Percentiles rank a stretch among this genome's conserved stretches.
Conservation (phyloP, 2,113 vertebrate species). For the Syrrhaptes paradoxus region DNA sequence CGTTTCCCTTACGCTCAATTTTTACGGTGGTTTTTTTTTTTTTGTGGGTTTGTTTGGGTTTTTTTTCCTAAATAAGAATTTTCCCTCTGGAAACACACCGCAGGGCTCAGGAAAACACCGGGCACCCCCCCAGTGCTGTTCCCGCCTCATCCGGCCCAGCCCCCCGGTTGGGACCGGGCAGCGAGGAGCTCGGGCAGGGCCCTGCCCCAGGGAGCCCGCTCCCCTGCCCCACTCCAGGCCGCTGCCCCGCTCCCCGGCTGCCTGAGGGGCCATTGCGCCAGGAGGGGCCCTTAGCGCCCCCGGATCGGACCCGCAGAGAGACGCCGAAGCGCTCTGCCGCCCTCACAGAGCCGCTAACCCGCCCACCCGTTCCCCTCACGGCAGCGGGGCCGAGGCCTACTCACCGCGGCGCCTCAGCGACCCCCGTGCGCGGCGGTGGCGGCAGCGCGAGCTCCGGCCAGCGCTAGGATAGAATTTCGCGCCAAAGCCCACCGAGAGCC, state of each 20-base stretch:
- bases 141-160: neutral
- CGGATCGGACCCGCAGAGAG: too few species aligned
- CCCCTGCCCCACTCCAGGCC: too few species aligned
- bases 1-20: neutral
- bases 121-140: rapidly evolving
- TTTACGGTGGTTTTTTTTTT: neutral
- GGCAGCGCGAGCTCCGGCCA: rapidly evolving
- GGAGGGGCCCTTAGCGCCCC: too few species aligned
- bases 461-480: slow-evolving; percentile 15
- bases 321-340: too few species aligned
- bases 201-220: neutral
- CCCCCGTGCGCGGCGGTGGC: too few species aligned
- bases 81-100: neutral
- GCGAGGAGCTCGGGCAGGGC: too few species aligned
- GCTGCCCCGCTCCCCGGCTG: neutral
- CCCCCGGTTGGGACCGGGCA: too few species aligned
- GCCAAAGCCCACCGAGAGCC: neutral
- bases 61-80: rapidly evolving
- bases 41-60: too few species aligned
- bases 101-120: neutral
- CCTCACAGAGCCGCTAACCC: neutral
- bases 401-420: neutral
- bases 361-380: too few species aligned
- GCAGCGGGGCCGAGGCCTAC: neutral
- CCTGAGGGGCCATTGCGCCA: rapidly evolving